Evolutionary conservation across 1,140 invertebrate species (phyloP).

Genomic region (Conus betulinus): DNA sequence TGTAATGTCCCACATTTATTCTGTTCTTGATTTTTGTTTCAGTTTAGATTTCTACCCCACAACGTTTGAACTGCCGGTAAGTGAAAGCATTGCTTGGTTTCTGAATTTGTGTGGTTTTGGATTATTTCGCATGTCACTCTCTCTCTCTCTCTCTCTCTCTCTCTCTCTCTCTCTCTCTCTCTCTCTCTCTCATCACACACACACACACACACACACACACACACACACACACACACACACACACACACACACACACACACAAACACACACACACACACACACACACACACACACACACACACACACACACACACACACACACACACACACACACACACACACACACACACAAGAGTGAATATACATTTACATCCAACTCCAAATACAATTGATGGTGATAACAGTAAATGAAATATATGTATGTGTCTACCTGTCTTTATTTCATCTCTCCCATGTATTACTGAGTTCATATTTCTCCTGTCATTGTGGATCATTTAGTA

Average conservation of each 20-base stretch:
- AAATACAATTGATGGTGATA: too few species aligned
- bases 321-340: background rate
- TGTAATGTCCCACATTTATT: background rate
- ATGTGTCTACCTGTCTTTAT: too few species aligned
- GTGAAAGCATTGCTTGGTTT: constrained; percentile 40
- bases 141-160: too few species aligned
- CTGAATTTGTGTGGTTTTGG: too few species aligned
- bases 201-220: background rate
- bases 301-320: constrained; percentile 2
- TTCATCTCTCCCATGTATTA: too few species aligned
- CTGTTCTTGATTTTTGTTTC: constrained; percentile 13
- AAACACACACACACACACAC: background rate
- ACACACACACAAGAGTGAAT: background rate
- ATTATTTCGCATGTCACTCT: too few species aligned
- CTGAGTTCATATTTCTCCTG: too few species aligned
- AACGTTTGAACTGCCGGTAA: constrained; percentile 77
- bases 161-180: too few species aligned
- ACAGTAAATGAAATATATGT: too few species aligned
- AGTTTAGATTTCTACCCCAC: constrained; percentile 77
- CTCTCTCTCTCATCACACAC: background rate
- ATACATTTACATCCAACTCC: background rate
- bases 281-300: background rate
- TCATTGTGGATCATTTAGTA: too few species aligned
- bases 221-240: background rate
- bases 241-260: background rate